These are phyloP conservation scores for Phaenicophaeus curvirostris DNA, from an alignment of 2,797 vertebrate genomes.

Conservation along the genomic window DNA sequence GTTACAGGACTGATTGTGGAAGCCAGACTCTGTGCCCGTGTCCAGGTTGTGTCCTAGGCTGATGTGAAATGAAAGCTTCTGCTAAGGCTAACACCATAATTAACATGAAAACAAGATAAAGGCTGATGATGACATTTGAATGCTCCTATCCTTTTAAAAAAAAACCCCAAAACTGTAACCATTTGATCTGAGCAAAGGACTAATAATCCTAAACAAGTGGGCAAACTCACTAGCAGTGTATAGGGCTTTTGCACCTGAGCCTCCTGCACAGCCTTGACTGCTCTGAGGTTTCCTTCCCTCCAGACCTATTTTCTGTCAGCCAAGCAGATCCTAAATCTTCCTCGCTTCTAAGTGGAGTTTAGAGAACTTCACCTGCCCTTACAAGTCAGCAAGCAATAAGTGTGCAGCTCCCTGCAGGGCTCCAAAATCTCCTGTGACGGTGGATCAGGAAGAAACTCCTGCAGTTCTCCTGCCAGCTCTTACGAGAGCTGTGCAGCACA, in stretches of 20 bases:
- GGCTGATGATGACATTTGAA: neutral
- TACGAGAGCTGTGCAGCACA: neutral
- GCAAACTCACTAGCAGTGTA: neutral
- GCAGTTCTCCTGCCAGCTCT: neutral
- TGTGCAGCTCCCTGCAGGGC: conserved; percentile 13
- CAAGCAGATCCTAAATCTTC: neutral
- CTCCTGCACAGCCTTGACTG: neutral
- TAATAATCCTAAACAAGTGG: neutral
- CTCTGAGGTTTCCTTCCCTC: neutral
- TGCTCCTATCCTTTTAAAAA: neutral
- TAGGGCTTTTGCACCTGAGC: neutral
- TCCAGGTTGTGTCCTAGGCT: neutral
- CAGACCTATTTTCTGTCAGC: neutral
- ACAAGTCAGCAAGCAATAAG: neutral
- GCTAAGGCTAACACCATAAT: neutral
- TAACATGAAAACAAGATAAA: neutral
- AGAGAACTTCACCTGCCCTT: neutral
- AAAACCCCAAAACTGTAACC: neutral
- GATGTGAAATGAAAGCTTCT: neutral
- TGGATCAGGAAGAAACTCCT: neutral
- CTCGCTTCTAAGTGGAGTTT: neutral
- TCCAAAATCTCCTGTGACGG: neutral
- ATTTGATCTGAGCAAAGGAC: neutral
- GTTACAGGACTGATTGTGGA: neutral
- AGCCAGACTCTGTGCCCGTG: neutral